Evolutionary conservation across 1,140 invertebrate genomes (phyloP), one percentile per base, ranked within the genome.

Genomic region (Cotesia vestalis): DNA sequence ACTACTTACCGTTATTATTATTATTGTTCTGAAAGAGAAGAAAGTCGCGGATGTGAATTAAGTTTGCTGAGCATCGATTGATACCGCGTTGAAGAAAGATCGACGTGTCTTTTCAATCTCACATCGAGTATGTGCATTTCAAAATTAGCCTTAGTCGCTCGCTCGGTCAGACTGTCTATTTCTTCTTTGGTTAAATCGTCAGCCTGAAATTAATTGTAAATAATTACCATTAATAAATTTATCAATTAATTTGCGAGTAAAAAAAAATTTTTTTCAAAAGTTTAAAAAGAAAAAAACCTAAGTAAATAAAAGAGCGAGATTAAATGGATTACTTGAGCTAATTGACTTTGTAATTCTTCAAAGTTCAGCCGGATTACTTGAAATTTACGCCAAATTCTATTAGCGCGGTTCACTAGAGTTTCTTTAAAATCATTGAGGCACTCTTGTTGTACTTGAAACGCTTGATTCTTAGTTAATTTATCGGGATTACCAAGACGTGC

Each of bases 371-470:
- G 75, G 20, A 63, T 77, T 6, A 84, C 80, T 69, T 90, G 88
- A 69, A 90, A 89, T 62, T 86, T 81, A 9, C 78, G 76, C 74
- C 90, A 86, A 66, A 91, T 86, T 55, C 82, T 80, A 77, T 90
- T 90, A 0, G 89, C 87, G 60, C 90, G 83, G 2, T 83, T 76
- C 0, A 89, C 72, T n/a, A 88, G 77, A 3, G 82, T 75, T 1
- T 86, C 76, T 76, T 90, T 90, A 27, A 90, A 88, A 69, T 91
- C 90, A n/a, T 81, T 80, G 0, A 91, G 75, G 59, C 90, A 91
- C 4, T 85, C 79, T 3, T 89, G 77, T 72, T 82, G 84, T 0
- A 88, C 76, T 9, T 81, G 70, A 14, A 76, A 35, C 0, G 89
- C 88, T 78, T 89, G 78, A 1, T 81, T 73, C 60, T 77, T 77